Evolutionary conservation across 2,888 invertebrate genomes (phyloP), one percentile per base, ranked within the genome.

Genomic region (Cinara cedri): DNA sequence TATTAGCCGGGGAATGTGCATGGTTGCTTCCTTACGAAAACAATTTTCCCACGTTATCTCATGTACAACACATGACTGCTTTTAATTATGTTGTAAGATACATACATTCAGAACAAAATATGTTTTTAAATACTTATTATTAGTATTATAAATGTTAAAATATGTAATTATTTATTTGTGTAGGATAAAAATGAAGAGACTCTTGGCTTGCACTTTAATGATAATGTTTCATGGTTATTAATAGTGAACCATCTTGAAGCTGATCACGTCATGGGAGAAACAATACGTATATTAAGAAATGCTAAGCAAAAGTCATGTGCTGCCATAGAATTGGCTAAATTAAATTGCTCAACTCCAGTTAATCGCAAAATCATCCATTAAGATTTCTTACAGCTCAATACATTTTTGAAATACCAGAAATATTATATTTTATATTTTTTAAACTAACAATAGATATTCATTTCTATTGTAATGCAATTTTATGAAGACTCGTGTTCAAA

Each of bases 1-100:
- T 78, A 60, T 62, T 78, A 21, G 68, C 49, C 2, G 70, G 78
- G n/a, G 78, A 78, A 51, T 78, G 57, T 60, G 46, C 70, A 0
- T 78, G 78, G 78, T 24, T 78, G 16, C 21, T 78, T 4, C 78
- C 78, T n/a, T 78, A 78, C 16, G 60, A 78, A n/a, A 60, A 78
- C 6, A 55, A 68, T 16, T 78, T 68, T n/a, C 70, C 78, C 8
- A 78, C 78, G 9, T 49, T 78, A 16, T 49, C 49, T 49, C 70
- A 78, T 51, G 51, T 70, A n/a, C 78, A 78, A 42, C 13, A 14
- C 14, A 78, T 78, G 60, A 78, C 16, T 21, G 0, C 57, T 9
- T 70, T 70, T 4, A 62, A 42, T 70, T 49, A 9, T 24, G n/a
- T 70, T 13, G 78, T 78, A 42, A 78, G 70, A 68, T 26, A 46